Conservation (phyloP, 2,797 vertebrate species). For the Pseudomugil tenellus region DNA sequence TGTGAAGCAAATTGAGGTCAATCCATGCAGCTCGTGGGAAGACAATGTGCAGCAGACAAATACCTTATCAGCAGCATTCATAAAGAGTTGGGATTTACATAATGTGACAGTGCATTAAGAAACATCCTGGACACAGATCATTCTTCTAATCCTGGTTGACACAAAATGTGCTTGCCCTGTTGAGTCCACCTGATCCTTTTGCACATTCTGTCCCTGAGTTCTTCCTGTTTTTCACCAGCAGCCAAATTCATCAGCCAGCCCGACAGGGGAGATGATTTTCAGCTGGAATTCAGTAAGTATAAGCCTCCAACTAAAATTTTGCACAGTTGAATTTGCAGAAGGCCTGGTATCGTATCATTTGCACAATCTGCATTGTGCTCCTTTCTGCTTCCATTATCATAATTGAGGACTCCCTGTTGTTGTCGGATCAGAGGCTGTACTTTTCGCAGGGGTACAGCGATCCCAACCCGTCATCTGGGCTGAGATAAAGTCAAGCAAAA, state of each 20-base stretch:
- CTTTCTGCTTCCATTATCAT: slow-evolving; percentile 50
- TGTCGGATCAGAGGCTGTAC: slow-evolving; percentile 44
- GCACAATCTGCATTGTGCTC: slow-evolving; percentile 44
- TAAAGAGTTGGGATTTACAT: slow-evolving; percentile 84
- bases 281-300: slow-evolving; percentile 10
- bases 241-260: slow-evolving; percentile 23
- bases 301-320: slow-evolving; percentile 42
- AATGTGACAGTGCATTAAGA: slow-evolving; percentile 85
- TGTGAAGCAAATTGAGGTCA: slow-evolving; percentile 61
- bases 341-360: slow-evolving; percentile 43
- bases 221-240: slow-evolving; percentile 18
- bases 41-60: slow-evolving; percentile 60
- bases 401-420: slow-evolving; percentile 54
- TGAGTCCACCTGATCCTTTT: slow-evolving; percentile 52
- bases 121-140: slow-evolving; percentile 81
- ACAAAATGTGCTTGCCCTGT: slow-evolving; percentile 64
- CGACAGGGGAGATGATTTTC: slow-evolving; percentile 20
- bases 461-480: slow-evolving; percentile 35
- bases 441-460: slow-evolving; percentile 37
- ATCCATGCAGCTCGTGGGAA: slow-evolving; percentile 38
- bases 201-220: slow-evolving; percentile 28
- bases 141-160: slow-evolving; percentile 83
- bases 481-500: slow-evolving; percentile 32
- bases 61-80: slow-evolving; percentile 68
- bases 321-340: slow-evolving; percentile 54